phyloP scores from a whole-genome alignment of 2,888 invertebrate species.

The Acheta domesticus region DNA sequence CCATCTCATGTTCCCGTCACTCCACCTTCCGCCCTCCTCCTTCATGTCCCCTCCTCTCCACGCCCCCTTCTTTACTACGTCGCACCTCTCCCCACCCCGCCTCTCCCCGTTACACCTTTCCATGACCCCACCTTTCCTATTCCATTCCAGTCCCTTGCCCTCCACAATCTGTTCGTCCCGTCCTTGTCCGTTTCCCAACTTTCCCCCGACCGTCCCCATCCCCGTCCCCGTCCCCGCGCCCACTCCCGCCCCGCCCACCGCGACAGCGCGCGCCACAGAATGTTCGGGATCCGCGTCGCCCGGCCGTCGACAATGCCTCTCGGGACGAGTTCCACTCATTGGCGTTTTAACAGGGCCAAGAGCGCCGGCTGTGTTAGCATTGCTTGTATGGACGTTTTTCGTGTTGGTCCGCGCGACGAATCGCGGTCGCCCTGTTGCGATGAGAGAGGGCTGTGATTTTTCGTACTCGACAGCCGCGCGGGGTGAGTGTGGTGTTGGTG shows the following conservation, averaged over 20 bases:
- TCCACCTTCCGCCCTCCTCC: no score
- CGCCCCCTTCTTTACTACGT: no score
- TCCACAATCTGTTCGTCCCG: no score
- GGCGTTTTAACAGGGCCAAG: constrained; percentile 8
- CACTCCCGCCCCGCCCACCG: not conserved
- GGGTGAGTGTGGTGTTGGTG: no score
- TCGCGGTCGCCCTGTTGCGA: not conserved
- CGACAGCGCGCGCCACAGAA: not conserved
- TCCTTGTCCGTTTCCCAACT: no score
- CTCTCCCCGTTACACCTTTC: no score
- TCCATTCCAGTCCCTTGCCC: no score
- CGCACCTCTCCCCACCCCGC: no score
- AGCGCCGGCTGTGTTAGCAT: not conserved
- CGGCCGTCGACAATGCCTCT: not conserved
- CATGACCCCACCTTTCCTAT: no score
- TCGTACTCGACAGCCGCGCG: not conserved
- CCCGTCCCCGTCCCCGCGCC: not conserved
- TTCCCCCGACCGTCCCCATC: not conserved
- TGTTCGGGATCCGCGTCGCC: not conserved
- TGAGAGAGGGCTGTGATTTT: constrained; percentile 6
- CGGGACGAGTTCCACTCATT: constrained; percentile 18
- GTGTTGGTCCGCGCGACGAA: not conserved
- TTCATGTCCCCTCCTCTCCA: no score
- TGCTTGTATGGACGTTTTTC: constrained; percentile 1
- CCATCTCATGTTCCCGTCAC: no score